Percentiles rank a stretch among this genome's conserved stretches.
phyloP scores from a whole-genome alignment of 2,888 invertebrate species.

The Hirudinaria manillensis region DNA sequence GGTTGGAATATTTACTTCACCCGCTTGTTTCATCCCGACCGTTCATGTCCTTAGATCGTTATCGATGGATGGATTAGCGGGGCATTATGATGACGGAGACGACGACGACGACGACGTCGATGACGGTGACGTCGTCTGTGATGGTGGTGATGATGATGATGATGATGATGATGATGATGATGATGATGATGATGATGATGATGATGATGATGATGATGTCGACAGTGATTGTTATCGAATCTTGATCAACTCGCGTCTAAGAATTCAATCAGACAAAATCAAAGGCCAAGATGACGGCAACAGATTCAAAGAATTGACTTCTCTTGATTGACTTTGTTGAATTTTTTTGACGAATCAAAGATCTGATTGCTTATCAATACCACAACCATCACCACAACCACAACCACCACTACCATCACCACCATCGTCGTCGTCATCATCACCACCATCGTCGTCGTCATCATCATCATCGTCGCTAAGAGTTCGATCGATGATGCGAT shows the following conservation, averaged over 20 bases:
- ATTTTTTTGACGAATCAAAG: too few relatives aligned
- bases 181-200: constrained; percentile 7
- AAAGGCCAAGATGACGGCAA: too few relatives aligned
- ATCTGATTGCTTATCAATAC: too few relatives aligned
- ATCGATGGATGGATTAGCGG: not conserved
- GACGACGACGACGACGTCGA: not conserved
- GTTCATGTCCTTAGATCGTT: too few relatives aligned
- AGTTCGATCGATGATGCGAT: too few relatives aligned
- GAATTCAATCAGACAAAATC: too few relatives aligned
- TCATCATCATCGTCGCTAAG: constrained; percentile 6
- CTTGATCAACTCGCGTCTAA: too few relatives aligned
- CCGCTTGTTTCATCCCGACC: too few relatives aligned
- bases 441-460: constrained; percentile 25
- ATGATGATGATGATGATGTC: not conserved
- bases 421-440: constrained; percentile 28
- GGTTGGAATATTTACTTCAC: too few relatives aligned
- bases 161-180: constrained; percentile 9
- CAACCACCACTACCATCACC: constrained; percentile 18
- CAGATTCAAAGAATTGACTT: too few relatives aligned
- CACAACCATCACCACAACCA: not conserved
- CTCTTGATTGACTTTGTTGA: too few relatives aligned
- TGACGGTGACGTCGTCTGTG: not conserved
- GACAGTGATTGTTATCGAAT: not conserved
- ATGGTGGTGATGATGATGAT: not conserved
- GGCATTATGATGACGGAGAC: constrained; percentile 12